Evolutionary conservation across 2,888 invertebrate species (phyloP).

Genomic region (Napeogenes inachia): DNA sequence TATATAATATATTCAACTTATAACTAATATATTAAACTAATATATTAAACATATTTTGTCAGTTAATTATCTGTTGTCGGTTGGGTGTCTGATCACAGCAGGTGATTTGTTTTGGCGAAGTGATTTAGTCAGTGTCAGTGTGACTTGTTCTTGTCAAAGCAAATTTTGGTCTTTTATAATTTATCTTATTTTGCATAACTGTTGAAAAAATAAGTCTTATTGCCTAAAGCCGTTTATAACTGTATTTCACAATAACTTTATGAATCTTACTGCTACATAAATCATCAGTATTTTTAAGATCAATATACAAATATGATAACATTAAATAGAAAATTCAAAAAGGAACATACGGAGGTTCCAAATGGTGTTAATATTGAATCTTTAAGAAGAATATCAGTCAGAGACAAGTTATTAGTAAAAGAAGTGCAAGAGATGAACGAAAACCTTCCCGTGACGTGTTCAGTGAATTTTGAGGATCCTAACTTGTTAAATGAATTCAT

Average conservation of each 20-base stretch:
- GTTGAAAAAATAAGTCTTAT: neutral
- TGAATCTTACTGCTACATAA: neutral
- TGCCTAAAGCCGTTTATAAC: neutral
- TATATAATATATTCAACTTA: too few relatives aligned
- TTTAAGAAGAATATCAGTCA: slow-evolving; percentile 81
- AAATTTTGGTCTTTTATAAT: slow-evolving; percentile 6
- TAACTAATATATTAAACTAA: too few relatives aligned
- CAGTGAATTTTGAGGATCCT: slow-evolving; percentile 88
- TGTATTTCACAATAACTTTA: neutral
- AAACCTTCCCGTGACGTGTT: slow-evolving; percentile 87
- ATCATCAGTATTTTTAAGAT: slow-evolving; percentile 21
- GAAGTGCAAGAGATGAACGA: slow-evolving; percentile 93
- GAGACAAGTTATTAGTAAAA: slow-evolving; percentile 87
- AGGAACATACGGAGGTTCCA: slow-evolving; percentile 71
- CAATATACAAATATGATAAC: slow-evolving; percentile 79
- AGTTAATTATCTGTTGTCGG: neutral
- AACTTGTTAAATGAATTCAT: slow-evolving; percentile 88
- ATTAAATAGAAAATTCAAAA: slow-evolving; percentile 83
- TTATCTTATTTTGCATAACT: neutral
- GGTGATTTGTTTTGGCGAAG: slow-evolving; percentile 20
- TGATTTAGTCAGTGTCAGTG: slow-evolving; percentile 5
- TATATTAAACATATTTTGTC: neutral
- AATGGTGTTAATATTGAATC: slow-evolving; percentile 61
- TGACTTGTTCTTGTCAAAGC: slow-evolving; percentile 1
- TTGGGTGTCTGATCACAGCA: slow-evolving; percentile 6